These are phyloP conservation scores for Bubalus kerabau DNA, from an alignment of 2,113 vertebrate species.

Conservation along the genomic window DNA sequence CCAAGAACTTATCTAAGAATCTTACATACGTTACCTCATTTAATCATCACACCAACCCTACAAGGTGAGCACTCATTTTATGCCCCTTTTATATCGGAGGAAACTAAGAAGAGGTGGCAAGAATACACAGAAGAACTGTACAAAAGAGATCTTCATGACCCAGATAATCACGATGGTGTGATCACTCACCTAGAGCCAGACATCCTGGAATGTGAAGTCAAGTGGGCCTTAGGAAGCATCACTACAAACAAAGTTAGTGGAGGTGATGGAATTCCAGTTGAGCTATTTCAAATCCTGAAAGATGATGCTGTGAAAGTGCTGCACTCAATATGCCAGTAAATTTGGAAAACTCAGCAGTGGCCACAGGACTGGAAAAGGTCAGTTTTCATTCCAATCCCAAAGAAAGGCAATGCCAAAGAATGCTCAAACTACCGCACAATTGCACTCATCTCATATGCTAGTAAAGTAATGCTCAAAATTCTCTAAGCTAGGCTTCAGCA, in stretches of 20 bases:
- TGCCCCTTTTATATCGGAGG: neutral
- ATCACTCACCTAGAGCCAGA: neutral
- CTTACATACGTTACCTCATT: neutral
- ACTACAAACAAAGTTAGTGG: no score
- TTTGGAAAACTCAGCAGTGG: no score
- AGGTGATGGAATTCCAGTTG: no score
- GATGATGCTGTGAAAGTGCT: no score
- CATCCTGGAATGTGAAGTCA: neutral
- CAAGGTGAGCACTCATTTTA: neutral
- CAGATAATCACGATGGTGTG: neutral
- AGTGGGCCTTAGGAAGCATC: neutral
- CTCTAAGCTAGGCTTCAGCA: no score
- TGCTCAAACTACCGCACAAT: accelerated
- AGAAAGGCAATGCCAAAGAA: no score
- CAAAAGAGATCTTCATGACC: neutral
- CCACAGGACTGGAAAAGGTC: no score
- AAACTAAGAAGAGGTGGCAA: neutral
- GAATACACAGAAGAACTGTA: neutral
- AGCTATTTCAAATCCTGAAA: no score
- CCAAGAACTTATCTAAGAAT: neutral
- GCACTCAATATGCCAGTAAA: no score
- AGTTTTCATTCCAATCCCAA: no score
- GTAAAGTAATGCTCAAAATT: no score
- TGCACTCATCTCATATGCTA: no score
- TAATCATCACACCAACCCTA: neutral